Evolutionary conservation across 1,140 invertebrate species (phyloP), one percentile per base, ranked within the genome.

Genomic region (Medauroidea extradentata): DNA sequence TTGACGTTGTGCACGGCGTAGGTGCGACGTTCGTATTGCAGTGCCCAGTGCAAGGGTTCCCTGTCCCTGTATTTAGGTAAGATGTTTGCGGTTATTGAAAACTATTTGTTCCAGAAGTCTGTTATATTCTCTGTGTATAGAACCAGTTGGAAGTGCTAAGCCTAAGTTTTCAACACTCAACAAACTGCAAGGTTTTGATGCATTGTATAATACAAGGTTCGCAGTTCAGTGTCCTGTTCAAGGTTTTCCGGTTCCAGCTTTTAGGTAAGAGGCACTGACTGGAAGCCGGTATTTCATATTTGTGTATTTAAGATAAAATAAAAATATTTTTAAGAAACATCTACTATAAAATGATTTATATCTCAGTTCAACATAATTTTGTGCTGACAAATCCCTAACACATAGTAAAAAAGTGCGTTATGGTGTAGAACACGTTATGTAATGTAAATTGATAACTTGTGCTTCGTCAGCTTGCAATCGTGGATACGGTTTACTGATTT

Each of bases 91-190:
- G 19, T 24, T 27, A 11, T 18, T 1, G 27, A 34, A 11, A 52
- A 24, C n/a, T 18, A 4, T 21, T 52, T 24, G 16, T 21, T 52
- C 18, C 50, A 52, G 13, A 34, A 34, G 11, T 34, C 29, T 34
- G 11, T 34, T 34, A 34, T 11, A 7, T 56, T 53, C 69, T 79
- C 70, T 78, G 69, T 69, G 73, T 75, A 60, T 77, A 89, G 87
- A 90, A 73, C 86, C 87, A 60, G 82, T 88, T 62, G 85, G 84
- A 70, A 83, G 81, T 53, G 86, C 87, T 59, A 80, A 83, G 43
- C 89, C 89, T 25, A 88, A 87, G 74, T 82, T 92, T 70, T 86
- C 86, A 43, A 70, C 73, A 3, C 70, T 73, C 54, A 71, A 72
- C 25, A 72, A 73, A 66, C 73, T 69, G 63, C 69, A 70, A 50